Evolutionary conservation across 2,888 invertebrate species (phyloP).

Genomic region (Tenthredo distinguenda): DNA sequence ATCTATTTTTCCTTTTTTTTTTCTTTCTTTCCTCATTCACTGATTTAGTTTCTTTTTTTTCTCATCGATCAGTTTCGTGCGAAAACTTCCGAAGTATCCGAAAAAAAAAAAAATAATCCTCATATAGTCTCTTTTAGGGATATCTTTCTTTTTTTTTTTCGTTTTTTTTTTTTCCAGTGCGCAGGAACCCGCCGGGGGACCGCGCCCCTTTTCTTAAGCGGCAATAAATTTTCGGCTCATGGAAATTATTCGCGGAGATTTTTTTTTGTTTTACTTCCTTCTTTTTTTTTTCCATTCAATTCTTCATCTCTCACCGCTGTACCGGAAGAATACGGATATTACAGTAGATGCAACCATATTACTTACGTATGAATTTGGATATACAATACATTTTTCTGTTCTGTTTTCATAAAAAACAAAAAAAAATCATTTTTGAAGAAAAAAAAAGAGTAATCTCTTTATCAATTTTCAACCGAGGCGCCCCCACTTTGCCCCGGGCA

Average conservation of each 20-base stretch:
- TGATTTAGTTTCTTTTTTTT: neutral
- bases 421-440: neutral
- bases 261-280: neutral
- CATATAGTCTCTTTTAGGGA: neutral
- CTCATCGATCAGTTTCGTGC: too few species aligned
- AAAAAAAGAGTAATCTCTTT: too few species aligned
- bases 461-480: too few species aligned
- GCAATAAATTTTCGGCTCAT: slow-evolving; percentile 33
- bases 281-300: neutral
- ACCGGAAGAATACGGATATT: too few species aligned
- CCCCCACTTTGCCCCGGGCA: too few species aligned
- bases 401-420: neutral
- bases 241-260: slow-evolving; percentile 10
- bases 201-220: slow-evolving; percentile 15
- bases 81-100: too few species aligned
- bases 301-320: neutral
- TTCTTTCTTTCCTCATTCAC: neutral
- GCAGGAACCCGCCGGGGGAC: neutral
- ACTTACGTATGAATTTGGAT: too few species aligned
- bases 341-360: too few species aligned
- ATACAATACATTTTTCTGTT: too few species aligned
- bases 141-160: neutral
- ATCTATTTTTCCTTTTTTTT: neutral
- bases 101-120: neutral
- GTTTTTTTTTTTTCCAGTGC: neutral